Evolutionary conservation across 2,113 vertebrate species (phyloP).

Genomic region (Poecilia latipinna): DNA sequence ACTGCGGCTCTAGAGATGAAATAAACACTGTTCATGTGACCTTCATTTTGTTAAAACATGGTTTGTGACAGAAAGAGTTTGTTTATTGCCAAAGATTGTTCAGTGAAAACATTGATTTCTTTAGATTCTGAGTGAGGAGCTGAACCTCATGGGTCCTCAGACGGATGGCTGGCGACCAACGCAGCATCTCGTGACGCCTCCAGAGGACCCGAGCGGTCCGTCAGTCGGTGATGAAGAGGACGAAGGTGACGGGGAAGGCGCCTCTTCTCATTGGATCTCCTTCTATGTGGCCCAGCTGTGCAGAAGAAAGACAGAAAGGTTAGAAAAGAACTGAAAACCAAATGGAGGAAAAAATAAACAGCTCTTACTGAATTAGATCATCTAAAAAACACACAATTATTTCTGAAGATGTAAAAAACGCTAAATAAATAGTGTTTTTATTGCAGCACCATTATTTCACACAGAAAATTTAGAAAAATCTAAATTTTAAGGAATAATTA

Average conservation of each 20-base stretch:
- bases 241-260: slow-evolving; percentile 96
- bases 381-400: background rate
- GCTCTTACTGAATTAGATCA: background rate
- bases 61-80: slow-evolving; percentile 75
- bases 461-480: background rate
- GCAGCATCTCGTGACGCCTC: background rate
- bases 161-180: background rate
- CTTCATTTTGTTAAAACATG: slow-evolving; percentile 55
- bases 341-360: background rate
- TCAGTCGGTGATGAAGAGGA: slow-evolving; percentile 95
- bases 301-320: slow-evolving; percentile 15
- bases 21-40: slow-evolving; percentile 48
- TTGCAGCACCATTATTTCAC: background rate
- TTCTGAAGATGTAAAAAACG: background rate
- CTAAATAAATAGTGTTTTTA: background rate
- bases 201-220: slow-evolving; percentile 16
- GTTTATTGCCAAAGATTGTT: slow-evolving; percentile 66
- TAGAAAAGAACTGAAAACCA: background rate
- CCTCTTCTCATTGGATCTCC: slow-evolving; percentile 92
- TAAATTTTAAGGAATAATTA: background rate
- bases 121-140: slow-evolving; percentile 12
- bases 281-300: slow-evolving; percentile 97
- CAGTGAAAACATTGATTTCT: slow-evolving; percentile 57
- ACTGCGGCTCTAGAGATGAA: slow-evolving; percentile 19
- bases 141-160: slow-evolving; percentile 22